Evolutionary conservation across 2,113 vertebrate genomes (phyloP).

Genomic region (Butastur rufipennis): DNA sequence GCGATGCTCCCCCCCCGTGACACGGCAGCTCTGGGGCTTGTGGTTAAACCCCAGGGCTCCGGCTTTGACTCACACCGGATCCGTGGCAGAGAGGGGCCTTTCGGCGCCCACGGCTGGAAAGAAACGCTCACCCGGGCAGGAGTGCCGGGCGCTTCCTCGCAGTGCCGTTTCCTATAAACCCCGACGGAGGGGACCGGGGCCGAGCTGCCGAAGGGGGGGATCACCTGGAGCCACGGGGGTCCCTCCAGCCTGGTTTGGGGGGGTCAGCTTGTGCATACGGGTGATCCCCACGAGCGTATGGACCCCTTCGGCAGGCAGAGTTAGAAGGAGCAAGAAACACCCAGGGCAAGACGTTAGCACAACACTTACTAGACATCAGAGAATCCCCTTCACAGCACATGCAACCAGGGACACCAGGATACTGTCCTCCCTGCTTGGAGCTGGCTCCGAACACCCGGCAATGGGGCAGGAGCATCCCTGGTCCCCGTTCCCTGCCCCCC

Average conservation of each 20-base stretch:
- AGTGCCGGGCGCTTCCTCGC: constrained; percentile 58
- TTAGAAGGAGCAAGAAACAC: rapidly evolving
- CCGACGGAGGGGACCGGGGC: neutral
- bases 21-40: constrained; percentile 18
- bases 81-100: constrained; percentile 7
- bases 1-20: neutral
- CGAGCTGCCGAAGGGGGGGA: rapidly evolving
- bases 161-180: constrained; percentile 77
- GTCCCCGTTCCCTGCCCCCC: neutral
- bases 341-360: neutral
- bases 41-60: constrained; percentile 45
- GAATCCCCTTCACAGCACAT: rapidly evolving
- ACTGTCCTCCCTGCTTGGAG: rapidly evolving
- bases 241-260: rapidly evolving
- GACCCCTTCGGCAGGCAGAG: neutral
- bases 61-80: constrained; percentile 60
- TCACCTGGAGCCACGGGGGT: rapidly evolving
- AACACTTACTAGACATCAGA: neutral
- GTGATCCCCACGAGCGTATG: rapidly evolving
- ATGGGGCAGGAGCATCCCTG: neutral
- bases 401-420: rapidly evolving
- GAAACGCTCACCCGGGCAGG: constrained; percentile 64
- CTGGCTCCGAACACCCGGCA: rapidly evolving
- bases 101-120: constrained; percentile 72
- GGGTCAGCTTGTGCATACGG: rapidly evolving